A percentile compares a stretch with the other conserved stretches of the same genome.
phyloP scores from a whole-genome alignment of 1,140 invertebrate genomes.

The Euura saliciscinereae region DNA sequence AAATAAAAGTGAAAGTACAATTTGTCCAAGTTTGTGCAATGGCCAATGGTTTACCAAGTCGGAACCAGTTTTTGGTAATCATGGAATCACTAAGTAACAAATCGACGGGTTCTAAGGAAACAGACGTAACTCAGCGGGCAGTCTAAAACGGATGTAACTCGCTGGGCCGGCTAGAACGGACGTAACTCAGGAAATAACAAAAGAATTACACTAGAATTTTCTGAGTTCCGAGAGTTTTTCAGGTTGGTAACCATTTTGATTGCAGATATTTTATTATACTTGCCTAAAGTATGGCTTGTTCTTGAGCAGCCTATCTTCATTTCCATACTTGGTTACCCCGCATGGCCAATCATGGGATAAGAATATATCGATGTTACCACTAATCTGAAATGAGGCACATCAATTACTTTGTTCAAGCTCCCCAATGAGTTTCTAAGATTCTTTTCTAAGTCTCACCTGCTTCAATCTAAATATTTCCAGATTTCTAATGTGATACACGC shows the following conservation, averaged over 20 bases:
- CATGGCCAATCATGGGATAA: slow-evolving; percentile 97
- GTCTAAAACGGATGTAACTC: no score
- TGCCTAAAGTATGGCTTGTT: slow-evolving; percentile 86
- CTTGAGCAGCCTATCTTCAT: slow-evolving; percentile 76
- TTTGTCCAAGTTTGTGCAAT: no score
- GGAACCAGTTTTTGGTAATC: slow-evolving; percentile 7
- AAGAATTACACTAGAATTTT: no score
- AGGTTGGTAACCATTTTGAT: no score
- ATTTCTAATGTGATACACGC: slow-evolving; percentile 93
- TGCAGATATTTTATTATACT: slow-evolving; percentile 42
- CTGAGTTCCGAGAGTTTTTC: no score
- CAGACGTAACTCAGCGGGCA: no score
- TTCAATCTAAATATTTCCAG: slow-evolving; percentile 87
- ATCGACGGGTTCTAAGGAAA: no score
- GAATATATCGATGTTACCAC: slow-evolving; percentile 83
- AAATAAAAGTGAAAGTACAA: no score
- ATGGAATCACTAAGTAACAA: slow-evolving; percentile 16
- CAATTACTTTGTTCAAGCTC: background rate
- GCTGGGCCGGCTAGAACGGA: no score
- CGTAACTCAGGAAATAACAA: no score
- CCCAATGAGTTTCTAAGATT: slow-evolving; percentile 11
- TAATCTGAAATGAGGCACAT: slow-evolving; percentile 64
- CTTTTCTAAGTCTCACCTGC: slow-evolving; percentile 59
- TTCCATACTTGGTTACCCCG: slow-evolving; percentile 86
- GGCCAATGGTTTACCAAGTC: background rate